Evolutionary conservation across 2,113 vertebrate species (phyloP).

Genomic region (Paramormyrops kingsleyae): DNA sequence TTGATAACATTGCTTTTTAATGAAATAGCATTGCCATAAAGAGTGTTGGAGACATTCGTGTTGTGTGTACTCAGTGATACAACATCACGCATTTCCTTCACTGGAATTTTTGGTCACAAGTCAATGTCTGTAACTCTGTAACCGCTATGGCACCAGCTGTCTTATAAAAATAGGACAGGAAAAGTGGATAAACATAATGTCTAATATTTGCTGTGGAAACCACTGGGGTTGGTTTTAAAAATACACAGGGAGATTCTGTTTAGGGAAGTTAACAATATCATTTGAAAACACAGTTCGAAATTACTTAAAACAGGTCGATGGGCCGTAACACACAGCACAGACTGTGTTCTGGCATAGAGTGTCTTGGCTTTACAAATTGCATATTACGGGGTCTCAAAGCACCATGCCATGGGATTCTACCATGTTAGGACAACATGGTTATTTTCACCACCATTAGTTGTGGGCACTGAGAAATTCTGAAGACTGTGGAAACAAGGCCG

Average conservation of each 20-base stretch:
- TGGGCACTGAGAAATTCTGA: neutral
- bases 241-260: neutral
- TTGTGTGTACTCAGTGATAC: neutral
- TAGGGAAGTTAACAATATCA: neutral
- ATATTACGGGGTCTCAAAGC: neutral
- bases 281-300: neutral
- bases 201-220: neutral
- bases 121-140: neutral
- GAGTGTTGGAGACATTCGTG: neutral
- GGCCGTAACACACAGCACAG: neutral
- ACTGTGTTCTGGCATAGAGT: neutral
- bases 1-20: neutral
- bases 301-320: neutral
- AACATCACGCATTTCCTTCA: neutral
- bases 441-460: neutral
- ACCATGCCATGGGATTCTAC: neutral
- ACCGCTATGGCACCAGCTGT: neutral
- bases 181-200: neutral
- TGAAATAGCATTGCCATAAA: neutral
- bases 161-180: neutral
- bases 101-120: neutral
- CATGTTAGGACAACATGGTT: neutral
- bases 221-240: neutral
- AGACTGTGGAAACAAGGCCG: neutral
- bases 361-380: neutral